phyloP scores from a whole-genome alignment of 2,113 vertebrate species.

The Pandion haliaetus region DNA sequence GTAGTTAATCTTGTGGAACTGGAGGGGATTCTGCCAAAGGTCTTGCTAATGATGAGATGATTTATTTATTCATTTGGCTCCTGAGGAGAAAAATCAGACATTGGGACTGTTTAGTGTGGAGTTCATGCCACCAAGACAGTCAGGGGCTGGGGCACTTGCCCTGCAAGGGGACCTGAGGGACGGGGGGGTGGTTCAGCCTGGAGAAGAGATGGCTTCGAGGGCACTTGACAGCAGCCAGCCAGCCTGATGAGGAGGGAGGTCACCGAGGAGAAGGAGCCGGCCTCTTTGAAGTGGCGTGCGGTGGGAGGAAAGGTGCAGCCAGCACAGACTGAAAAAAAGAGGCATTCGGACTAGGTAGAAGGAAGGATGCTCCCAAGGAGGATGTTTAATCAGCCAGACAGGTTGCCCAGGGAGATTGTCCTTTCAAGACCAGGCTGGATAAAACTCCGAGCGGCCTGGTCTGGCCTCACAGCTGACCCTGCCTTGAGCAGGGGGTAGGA shows the following conservation, averaged over 20 bases:
- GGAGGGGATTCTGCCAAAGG: neutral
- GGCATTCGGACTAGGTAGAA: neutral
- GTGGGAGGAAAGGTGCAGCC: neutral
- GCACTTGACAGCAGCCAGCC: neutral
- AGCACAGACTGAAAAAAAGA: neutral
- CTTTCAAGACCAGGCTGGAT: neutral
- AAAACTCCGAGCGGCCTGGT: neutral
- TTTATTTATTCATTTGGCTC: neutral
- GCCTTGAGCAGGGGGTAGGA: neutral
- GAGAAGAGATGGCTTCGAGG: neutral
- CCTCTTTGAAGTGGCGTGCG: neutral
- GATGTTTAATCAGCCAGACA: neutral
- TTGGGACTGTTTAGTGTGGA: neutral
- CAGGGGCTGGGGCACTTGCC: neutral
- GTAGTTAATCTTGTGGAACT: neutral
- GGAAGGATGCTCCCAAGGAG: neutral
- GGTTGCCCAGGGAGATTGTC: neutral
- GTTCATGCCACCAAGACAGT: neutral
- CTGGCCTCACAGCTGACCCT: neutral
- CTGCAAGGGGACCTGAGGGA: neutral
- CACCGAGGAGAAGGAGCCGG: neutral
- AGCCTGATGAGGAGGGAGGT: neutral
- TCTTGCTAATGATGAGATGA: neutral
- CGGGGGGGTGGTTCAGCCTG: neutral
- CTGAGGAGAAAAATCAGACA: neutral